Percentiles rank a stretch among this genome's conserved stretches.
Evolutionary conservation across 2,113 vertebrate genomes (phyloP).

Genomic region (Poecilia latipinna): DNA sequence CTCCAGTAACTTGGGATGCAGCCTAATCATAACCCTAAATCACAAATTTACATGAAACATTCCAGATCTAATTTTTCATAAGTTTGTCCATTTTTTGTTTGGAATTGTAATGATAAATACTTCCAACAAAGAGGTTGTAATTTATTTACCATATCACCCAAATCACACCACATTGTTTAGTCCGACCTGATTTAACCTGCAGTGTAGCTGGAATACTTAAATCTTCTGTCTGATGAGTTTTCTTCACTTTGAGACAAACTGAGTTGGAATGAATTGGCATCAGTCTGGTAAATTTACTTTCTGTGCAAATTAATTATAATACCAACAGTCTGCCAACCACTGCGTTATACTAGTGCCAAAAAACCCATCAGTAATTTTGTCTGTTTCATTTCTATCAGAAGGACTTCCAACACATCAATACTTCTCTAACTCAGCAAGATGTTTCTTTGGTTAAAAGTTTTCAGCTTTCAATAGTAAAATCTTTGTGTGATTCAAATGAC

Average conservation of each 20-base stretch:
- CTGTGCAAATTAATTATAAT: constrained; percentile 18
- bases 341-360: constrained; percentile 29
- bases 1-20: no score
- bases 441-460: not conserved
- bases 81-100: no score
- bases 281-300: constrained; percentile 19
- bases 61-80: no score
- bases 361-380: constrained; percentile 22
- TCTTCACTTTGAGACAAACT: constrained; percentile 10
- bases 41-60: no score
- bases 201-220: not conserved
- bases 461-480: not conserved
- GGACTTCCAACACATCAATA: constrained; percentile 1
- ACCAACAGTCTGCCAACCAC: constrained; percentile 29
- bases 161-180: no score
- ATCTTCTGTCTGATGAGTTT: not conserved
- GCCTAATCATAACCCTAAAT: no score
- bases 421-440: not conserved
- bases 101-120: no score
- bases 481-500: no score
- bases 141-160: no score
- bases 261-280: constrained; percentile 9
- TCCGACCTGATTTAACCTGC: no score
- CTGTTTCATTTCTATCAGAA: not conserved
- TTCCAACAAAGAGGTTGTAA: no score